phyloP scores from a whole-genome alignment of 2,888 invertebrate genomes.

The Metellina segmentata region DNA sequence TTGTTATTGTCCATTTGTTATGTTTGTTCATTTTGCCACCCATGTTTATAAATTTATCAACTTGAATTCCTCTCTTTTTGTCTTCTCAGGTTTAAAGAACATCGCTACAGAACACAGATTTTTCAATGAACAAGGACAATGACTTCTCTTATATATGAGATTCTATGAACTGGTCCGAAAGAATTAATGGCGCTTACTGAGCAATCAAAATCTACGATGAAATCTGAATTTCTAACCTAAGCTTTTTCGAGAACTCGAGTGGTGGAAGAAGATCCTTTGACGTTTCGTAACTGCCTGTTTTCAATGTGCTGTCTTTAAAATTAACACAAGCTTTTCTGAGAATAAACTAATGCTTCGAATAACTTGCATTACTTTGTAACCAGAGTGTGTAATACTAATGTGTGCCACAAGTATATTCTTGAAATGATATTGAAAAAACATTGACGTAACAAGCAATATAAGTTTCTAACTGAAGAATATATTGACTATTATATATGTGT shows the following conservation, averaged over 20 bases:
- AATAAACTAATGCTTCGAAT: constrained; percentile 71
- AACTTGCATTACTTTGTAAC: constrained; percentile 64
- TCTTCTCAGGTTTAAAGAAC: not conserved
- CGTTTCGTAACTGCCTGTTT: constrained; percentile 72
- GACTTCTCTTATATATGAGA: not conserved
- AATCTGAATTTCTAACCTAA: not conserved
- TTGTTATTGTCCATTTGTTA: too few relatives aligned
- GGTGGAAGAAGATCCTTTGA: constrained; percentile 26
- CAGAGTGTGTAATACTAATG: constrained; percentile 66
- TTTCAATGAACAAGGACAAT: not conserved
- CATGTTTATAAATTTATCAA: too few relatives aligned
- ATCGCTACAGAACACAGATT: not conserved
- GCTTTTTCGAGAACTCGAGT: not conserved
- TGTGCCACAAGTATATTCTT: constrained; percentile 25
- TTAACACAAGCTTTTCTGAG: constrained; percentile 61
- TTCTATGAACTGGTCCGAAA: not conserved
- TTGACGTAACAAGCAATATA: not conserved
- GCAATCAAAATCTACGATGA: not conserved
- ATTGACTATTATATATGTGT: not conserved
- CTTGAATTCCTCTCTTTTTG: not conserved
- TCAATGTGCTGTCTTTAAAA: constrained; percentile 61
- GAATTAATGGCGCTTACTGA: not conserved
- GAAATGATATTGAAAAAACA: not conserved
- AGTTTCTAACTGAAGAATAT: not conserved
- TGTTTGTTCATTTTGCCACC: too few relatives aligned